Percentiles rank a stretch among this genome's conserved stretches.
These are phyloP conservation scores for Sialis lutaria DNA, from an alignment of 2,888 invertebrate species.

Conservation along the genomic window DNA sequence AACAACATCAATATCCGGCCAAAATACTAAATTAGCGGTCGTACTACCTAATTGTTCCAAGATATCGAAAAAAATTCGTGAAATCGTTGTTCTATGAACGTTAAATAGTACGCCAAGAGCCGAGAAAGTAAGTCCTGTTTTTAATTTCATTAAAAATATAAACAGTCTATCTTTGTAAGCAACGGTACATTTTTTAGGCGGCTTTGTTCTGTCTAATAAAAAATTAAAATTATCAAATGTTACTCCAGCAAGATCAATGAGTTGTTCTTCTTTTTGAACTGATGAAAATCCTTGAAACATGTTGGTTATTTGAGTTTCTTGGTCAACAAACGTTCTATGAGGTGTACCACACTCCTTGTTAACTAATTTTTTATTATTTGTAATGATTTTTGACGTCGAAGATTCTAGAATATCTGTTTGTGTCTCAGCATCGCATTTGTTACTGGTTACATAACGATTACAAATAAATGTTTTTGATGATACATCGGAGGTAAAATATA, in stretches of 20 bases:
- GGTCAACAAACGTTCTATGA: slow-evolving; percentile 2
- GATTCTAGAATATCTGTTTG: slow-evolving; percentile 7
- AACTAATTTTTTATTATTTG: slow-evolving; percentile 2
- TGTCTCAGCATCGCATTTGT: slow-evolving; percentile 7
- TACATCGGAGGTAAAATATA: slow-evolving; percentile 2
- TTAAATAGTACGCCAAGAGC: slow-evolving; percentile 9
- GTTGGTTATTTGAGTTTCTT: slow-evolving; percentile 3
- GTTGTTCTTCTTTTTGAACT: slow-evolving; percentile 8
- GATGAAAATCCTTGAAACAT: slow-evolving; percentile 9
- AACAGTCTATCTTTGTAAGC: slow-evolving; percentile 7
- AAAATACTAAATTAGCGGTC: slow-evolving; percentile 8
- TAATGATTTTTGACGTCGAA: neutral
- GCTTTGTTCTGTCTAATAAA: slow-evolving; percentile 8
- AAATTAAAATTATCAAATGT: slow-evolving; percentile 9
- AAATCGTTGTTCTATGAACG: slow-evolving; percentile 10
- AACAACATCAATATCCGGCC: slow-evolving; percentile 1
- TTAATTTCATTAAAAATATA: slow-evolving; percentile 11
- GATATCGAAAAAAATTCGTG: slow-evolving; percentile 9
- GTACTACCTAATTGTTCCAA: slow-evolving; percentile 6
- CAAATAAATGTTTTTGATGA: slow-evolving; percentile 8
- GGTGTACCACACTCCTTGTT: slow-evolving; percentile 6
- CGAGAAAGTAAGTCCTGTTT: slow-evolving; percentile 9
- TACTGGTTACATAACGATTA: slow-evolving; percentile 6
- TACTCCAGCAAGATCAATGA: slow-evolving; percentile 10
- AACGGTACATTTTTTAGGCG: slow-evolving; percentile 1